These are phyloP conservation scores for Dreissena polymorpha DNA, from an alignment of 1,140 invertebrate species.

Conservation along the genomic window DNA sequence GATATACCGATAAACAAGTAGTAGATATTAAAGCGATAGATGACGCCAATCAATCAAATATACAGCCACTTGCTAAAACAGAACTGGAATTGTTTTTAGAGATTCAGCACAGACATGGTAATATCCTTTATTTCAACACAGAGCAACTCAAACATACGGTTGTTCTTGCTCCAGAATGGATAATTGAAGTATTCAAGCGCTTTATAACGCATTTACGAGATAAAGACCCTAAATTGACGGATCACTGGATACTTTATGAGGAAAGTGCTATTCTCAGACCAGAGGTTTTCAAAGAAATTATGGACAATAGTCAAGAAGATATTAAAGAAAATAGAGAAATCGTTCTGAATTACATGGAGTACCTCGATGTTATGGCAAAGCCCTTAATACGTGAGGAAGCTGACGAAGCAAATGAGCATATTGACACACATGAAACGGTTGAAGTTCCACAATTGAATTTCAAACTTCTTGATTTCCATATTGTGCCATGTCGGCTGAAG, in stretches of 20 bases:
- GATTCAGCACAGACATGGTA: conserved; percentile 29
- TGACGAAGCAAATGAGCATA: not conserved
- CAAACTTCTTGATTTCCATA: conserved; percentile 11
- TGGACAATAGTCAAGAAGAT: conserved; percentile 27
- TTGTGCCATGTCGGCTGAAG: conserved; percentile 19
- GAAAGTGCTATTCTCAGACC: conserved; percentile 15
- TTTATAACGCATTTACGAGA: conserved; percentile 23
- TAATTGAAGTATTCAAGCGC: conserved; percentile 39
- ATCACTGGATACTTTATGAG: conserved; percentile 12
- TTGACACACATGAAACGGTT: not conserved
- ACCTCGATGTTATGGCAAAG: conserved; percentile 31
- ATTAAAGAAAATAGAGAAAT: conserved; percentile 13
- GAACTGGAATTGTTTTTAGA: conserved; percentile 15
- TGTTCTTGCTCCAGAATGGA: conserved; percentile 32
- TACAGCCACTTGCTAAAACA: not conserved
- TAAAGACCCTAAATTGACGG: conserved; percentile 9
- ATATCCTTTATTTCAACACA: conserved; percentile 27
- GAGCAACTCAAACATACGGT: conserved; percentile 2
- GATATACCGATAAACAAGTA: conserved; percentile 13
- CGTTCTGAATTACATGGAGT: conserved; percentile 41
- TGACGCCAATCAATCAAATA: not conserved
- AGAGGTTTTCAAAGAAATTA: conserved; percentile 34
- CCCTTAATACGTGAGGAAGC: conserved; percentile 4
- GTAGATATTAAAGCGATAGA: conserved; percentile 15
- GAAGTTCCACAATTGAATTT: not conserved